phyloP scores from a whole-genome alignment of 2,888 invertebrate species.

The Lasioglossum vierecki region DNA sequence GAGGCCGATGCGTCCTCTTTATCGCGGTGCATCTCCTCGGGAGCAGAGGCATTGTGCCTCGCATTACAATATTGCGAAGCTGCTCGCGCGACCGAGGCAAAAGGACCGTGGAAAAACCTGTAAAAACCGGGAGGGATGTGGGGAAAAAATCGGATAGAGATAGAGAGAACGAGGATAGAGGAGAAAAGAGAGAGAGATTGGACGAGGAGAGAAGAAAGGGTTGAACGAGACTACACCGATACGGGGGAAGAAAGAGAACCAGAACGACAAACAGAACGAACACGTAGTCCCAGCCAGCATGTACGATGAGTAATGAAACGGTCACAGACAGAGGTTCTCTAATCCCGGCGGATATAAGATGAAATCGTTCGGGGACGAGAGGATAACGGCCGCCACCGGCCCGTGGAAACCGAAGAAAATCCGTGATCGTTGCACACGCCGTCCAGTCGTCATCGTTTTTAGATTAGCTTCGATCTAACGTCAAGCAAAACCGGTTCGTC shows the following conservation, averaged over 20 bases:
- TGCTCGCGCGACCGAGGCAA: slow-evolving; percentile 38
- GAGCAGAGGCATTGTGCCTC: slow-evolving; percentile 66
- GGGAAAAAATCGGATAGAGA: neutral
- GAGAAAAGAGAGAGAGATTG: neutral
- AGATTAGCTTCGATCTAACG: slow-evolving; percentile 58
- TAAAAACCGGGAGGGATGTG: slow-evolving; percentile 21
- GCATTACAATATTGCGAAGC: slow-evolving; percentile 75
- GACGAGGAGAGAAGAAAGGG: neutral
- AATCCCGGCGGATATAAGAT: slow-evolving; percentile 73
- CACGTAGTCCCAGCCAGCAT: slow-evolving; percentile 60
- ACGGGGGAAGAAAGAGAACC: slow-evolving; percentile 15
- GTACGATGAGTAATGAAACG: slow-evolving; percentile 77
- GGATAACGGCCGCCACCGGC: slow-evolving; percentile 44
- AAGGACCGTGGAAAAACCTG: slow-evolving; percentile 26
- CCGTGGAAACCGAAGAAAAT: slow-evolving; percentile 47
- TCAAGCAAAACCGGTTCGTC: slow-evolving; percentile 12
- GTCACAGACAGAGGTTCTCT: slow-evolving; percentile 73
- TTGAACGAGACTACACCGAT: slow-evolving; percentile 32
- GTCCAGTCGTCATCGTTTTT: slow-evolving; percentile 60
- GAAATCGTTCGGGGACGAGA: slow-evolving; percentile 64
- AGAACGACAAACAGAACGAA: slow-evolving; percentile 62
- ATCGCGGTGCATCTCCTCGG: slow-evolving; percentile 63
- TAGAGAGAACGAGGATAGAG: neutral
- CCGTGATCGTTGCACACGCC: slow-evolving; percentile 53
- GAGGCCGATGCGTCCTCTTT: slow-evolving; percentile 60